Base-by-base conservation (phyloP, 2,888 invertebrate genomes). In the Drosophila stalkeri region DNA sequence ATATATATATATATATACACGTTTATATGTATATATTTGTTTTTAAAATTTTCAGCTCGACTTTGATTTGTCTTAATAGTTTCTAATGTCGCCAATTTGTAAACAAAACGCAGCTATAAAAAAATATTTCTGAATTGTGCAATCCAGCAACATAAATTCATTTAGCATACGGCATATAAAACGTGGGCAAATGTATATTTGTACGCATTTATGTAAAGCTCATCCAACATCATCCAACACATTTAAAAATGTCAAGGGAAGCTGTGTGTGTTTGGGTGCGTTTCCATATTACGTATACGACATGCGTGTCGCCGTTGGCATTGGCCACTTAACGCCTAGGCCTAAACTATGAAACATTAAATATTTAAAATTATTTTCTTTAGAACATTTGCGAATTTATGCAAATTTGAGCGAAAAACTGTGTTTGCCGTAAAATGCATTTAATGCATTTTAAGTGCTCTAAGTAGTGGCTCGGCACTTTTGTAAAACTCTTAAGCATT, bases 1-100 rank as follows among this genome's bases (percentile, higher is more conserved):
- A 54, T 70, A 51, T 72, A n/a, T n/a, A n/a, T n/a, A n/a, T 11
- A 31, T 27, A n/a, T 31, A 9, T 18, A 4, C 6, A 46, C 1
- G 1, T 16, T 9, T 31, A 11, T n/a, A 31, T 31, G 11, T 16
- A 9, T 23, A 54, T 70, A 51, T 72, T 72, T 18, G 52, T 51
- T 56, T 56, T 61, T 55, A 54, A 56, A 51, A 69, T 55, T 64
- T 62, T 63, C 52, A 56, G 56, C 64, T 60, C 63, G 66, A 59
- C 72, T 72, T 81, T 67, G 70, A 69, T 74, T 77, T 60, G 47
- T 64, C 68, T 78, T 84, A 82, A 87, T 80, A 77, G 84, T 66
- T 84, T 85, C 73, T 80, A 73, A 81, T 90, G 90, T 90, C 87
- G 86, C 86, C 89, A 84, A 87, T 89, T 90, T 89, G 89, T 89